Evolutionary conservation across 2,888 invertebrate genomes (phyloP).

Genomic region (Volucella bombylans): DNA sequence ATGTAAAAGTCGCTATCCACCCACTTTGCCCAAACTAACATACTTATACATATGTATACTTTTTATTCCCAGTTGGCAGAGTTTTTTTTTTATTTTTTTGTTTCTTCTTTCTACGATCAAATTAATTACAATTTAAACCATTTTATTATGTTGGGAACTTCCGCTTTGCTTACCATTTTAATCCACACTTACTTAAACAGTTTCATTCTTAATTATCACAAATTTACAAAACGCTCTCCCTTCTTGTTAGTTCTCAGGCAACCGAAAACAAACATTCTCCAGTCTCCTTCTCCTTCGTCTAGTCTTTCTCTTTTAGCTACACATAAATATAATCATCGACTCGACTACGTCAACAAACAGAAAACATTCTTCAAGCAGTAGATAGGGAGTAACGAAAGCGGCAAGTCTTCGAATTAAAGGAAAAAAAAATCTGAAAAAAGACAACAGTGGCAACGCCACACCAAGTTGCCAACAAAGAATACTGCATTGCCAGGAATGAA

Average conservation of each 20-base stretch:
- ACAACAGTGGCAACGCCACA: background rate
- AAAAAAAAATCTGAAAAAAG: background rate
- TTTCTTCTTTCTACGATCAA: constrained; percentile 1
- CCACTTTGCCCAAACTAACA: too few species aligned
- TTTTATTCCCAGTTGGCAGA: too few species aligned
- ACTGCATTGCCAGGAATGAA: constrained; percentile 50
- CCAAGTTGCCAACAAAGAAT: constrained; percentile 39
- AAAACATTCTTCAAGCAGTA: constrained; percentile 27
- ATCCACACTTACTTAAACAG: constrained; percentile 41
- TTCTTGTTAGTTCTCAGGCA: constrained; percentile 54
- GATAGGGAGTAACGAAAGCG: constrained; percentile 22
- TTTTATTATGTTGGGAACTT: constrained; percentile 57
- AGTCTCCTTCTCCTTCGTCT: constrained; percentile 1
- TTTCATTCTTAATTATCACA: constrained; percentile 61
- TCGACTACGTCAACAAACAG: constrained; percentile 4
- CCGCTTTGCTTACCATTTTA: constrained; percentile 46
- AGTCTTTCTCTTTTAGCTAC: constrained; percentile 5
- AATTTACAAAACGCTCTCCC: constrained; percentile 57
- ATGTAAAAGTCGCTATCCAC: too few species aligned
- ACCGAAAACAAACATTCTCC: constrained; percentile 10
- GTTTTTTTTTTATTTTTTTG: background rate
- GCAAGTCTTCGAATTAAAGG: background rate
- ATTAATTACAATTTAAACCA: constrained; percentile 43
- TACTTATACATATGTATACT: too few species aligned
- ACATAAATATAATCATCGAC: constrained; percentile 10